Evolutionary conservation across 1,140 invertebrate genomes (phyloP).

Genomic region (Pseudomyrmex dendroicus): DNA sequence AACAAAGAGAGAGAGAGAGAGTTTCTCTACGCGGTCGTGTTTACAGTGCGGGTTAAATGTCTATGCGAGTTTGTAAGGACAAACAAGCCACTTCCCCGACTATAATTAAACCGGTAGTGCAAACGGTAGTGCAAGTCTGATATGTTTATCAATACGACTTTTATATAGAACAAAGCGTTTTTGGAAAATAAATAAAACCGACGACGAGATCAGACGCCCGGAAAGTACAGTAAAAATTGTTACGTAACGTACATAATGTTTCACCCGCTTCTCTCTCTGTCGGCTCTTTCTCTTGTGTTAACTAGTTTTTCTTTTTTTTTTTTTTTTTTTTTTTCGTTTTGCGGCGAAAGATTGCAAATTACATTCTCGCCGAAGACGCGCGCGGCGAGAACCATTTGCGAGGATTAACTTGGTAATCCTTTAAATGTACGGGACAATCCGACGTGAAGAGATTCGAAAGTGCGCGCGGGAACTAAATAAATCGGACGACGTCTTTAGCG

Average conservation of each 20-base stretch:
- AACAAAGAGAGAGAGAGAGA: slow-evolving; percentile 21
- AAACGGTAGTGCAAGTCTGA: background rate
- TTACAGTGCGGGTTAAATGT: slow-evolving; percentile 33
- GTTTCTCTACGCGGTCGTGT: background rate
- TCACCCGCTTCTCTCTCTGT: background rate
- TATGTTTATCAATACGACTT: slow-evolving; percentile 10
- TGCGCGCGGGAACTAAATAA: slow-evolving; percentile 54
- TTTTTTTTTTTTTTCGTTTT: slow-evolving; percentile 31
- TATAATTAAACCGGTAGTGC: slow-evolving; percentile 23
- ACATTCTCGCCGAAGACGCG: slow-evolving; percentile 16
- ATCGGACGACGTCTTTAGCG: slow-evolving; percentile 66
- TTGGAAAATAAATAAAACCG: slow-evolving; percentile 5
- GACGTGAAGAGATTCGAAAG: slow-evolving; percentile 56
- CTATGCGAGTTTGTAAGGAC: slow-evolving; percentile 9
- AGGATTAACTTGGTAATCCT: slow-evolving; percentile 69
- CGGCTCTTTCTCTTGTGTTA: slow-evolving; percentile 15
- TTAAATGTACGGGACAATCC: slow-evolving; percentile 61
- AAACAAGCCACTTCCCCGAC: background rate
- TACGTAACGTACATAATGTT: background rate
- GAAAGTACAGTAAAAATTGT: slow-evolving; percentile 1
- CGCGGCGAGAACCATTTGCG: slow-evolving; percentile 37
- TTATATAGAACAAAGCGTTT: background rate
- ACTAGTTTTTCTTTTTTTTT: slow-evolving; percentile 12
- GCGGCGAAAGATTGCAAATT: slow-evolving; percentile 40
- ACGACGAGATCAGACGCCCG: background rate